A percentile compares a stretch with the other conserved stretches of the same genome.
These are phyloP conservation scores for Nansenia antarctica DNA, from an alignment of 2,113 vertebrate genomes.

Conservation along the genomic window DNA sequence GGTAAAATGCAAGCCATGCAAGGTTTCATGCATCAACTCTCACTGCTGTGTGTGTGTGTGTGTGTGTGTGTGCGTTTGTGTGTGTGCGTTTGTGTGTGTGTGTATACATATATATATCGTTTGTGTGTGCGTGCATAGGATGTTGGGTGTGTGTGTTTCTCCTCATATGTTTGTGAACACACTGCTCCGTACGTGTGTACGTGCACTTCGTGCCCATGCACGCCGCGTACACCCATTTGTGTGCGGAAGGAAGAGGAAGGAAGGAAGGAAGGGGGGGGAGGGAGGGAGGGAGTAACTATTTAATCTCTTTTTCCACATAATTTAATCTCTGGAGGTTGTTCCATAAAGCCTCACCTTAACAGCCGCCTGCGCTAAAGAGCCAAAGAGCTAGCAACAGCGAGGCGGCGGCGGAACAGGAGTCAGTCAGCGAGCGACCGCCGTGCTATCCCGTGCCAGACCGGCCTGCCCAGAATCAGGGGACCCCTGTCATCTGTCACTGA, in stretches of 20 bases:
- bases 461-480: slow-evolving; percentile 39
- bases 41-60: not conserved
- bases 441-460: slow-evolving; percentile 39
- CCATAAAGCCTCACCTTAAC: slow-evolving; percentile 55
- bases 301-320: slow-evolving; percentile 65
- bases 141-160: slow-evolving; percentile 9
- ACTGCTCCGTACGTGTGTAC: slow-evolving; percentile 9
- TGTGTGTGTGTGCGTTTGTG: not conserved
- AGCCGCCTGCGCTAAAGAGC: slow-evolving; percentile 41
- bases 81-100: not conserved
- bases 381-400: slow-evolving; percentile 2
- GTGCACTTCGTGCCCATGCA: not conserved
- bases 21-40: not conserved
- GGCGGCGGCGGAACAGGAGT: not conserved
- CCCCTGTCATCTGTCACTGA: slow-evolving; percentile 41
- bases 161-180: no score
- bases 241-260: not conserved
- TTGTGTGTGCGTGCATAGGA: not conserved
- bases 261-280: not conserved
- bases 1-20: not conserved
- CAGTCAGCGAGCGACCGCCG: slow-evolving; percentile 37
- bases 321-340: slow-evolving; percentile 61
- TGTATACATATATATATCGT: not conserved
- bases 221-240: not conserved
- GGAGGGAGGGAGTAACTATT: slow-evolving; percentile 34